phyloP scores from a whole-genome alignment of 30 jellyfish, hydroid and myxozoan species.

The Pelagia noctiluca region DNA sequence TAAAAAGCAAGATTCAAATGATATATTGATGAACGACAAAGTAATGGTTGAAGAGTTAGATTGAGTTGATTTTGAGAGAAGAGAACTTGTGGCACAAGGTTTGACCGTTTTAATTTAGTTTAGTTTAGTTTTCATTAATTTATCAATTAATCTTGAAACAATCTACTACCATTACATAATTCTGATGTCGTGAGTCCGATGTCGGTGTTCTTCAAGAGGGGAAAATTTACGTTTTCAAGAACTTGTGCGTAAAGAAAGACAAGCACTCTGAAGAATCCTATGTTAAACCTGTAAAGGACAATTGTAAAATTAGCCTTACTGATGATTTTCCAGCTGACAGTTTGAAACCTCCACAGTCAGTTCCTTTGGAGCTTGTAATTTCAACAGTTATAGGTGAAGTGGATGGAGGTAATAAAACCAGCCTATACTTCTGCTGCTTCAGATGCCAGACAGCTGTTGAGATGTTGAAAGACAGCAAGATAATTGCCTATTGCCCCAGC shows the following conservation, averaged over 20 bases:
- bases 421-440: slow-evolving; percentile 1
- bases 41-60: slow-evolving; percentile 18
- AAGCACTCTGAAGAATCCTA: not conserved
- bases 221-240: not conserved
- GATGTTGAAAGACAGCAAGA: not conserved
- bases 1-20: slow-evolving; percentile 1
- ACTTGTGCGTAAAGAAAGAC: not conserved
- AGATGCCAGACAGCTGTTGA: not conserved
- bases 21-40: not conserved
- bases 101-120: no score
- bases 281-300: slow-evolving; percentile 8
- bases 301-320: not conserved
- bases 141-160: no score
- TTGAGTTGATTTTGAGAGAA: slow-evolving; percentile 15
- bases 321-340: slow-evolving; percentile 18
- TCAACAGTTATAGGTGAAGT: slow-evolving; percentile 9
- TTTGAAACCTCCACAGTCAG: not conserved
- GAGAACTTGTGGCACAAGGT: slow-evolving; percentile 24
- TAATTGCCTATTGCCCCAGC: not conserved
- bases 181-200: no score
- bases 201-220: not conserved
- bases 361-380: not conserved
- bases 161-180: no score
- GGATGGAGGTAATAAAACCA: not conserved
- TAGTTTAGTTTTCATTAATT: no score